Evolutionary conservation across 2,113 vertebrate genomes (phyloP).

Genomic region (Syngnathoides biaculeatus): DNA sequence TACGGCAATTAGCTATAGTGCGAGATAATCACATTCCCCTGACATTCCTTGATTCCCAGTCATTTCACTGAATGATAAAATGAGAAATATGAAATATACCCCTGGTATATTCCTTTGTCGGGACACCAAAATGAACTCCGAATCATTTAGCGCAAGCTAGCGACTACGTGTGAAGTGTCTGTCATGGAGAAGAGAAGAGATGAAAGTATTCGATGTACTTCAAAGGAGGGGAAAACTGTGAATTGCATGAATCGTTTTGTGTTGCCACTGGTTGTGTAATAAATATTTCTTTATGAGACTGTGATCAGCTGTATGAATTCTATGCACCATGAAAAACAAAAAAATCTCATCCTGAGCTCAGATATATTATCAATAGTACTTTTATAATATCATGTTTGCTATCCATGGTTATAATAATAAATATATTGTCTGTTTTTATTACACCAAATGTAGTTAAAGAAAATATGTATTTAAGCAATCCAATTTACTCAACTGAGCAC

Average conservation of each 20-base stretch:
- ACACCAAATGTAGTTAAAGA: background rate
- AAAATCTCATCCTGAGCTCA: constrained; percentile 1
- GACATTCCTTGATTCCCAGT: background rate
- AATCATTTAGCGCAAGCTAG: background rate
- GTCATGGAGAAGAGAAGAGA: background rate
- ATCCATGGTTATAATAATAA: background rate
- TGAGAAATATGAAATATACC: background rate
- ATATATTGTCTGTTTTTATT: constrained; percentile 1
- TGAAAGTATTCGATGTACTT: constrained; percentile 13
- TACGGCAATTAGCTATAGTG: background rate
- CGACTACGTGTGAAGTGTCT: background rate
- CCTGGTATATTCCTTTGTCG: background rate
- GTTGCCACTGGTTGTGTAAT: constrained; percentile 44
- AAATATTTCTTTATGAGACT: constrained; percentile 44
- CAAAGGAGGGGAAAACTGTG: constrained; percentile 37
- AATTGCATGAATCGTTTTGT: constrained; percentile 57
- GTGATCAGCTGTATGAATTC: constrained; percentile 47
- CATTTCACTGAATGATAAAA: background rate
- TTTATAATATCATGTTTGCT: constrained; percentile 3
- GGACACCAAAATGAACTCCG: background rate
- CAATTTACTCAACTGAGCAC: constrained; percentile 24
- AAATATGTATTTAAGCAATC: background rate
- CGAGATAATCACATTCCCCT: background rate
- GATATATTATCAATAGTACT: constrained; percentile 2
- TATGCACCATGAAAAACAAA: constrained; percentile 42